Evolutionary conservation across 1,140 invertebrate species (phyloP).

Genomic region (Gonioctena quinquepunctata): DNA sequence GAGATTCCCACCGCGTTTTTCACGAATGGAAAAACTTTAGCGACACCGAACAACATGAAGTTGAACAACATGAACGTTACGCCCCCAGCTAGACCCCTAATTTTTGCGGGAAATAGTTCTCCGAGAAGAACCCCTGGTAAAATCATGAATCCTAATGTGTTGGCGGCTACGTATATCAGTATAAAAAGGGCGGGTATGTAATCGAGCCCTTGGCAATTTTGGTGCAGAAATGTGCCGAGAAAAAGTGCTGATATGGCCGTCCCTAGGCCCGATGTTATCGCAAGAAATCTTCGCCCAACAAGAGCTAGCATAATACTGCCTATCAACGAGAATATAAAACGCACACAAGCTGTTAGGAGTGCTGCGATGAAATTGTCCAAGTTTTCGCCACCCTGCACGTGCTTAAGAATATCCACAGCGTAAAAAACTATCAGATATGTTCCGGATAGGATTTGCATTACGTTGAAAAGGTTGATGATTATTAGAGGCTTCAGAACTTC

Average conservation of each 20-base stretch:
- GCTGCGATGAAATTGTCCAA: constrained; percentile 63
- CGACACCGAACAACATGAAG: constrained; percentile 69
- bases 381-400: constrained; percentile 38
- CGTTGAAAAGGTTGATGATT: constrained; percentile 71
- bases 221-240: constrained; percentile 60
- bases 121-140: constrained; percentile 72
- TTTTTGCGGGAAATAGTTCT: constrained; percentile 70
- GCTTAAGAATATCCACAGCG: constrained; percentile 67
- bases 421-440: constrained; percentile 77
- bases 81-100: constrained; percentile 59
- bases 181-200: constrained; percentile 61
- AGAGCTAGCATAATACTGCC: constrained; percentile 66
- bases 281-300: constrained; percentile 65
- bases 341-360: constrained; percentile 66
- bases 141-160: constrained; percentile 72
- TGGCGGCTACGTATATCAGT: constrained; percentile 68
- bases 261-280: constrained; percentile 67
- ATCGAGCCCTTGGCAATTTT: constrained; percentile 48
- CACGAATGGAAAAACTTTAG: constrained; percentile 71
- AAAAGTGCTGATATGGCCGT: constrained; percentile 64
- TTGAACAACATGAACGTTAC: constrained; percentile 73
- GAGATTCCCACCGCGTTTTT: constrained; percentile 62
- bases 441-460: constrained; percentile 72
- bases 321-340: constrained; percentile 65
- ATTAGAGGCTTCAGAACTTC: constrained; percentile 71